A percentile compares a stretch with the other conserved stretches of the same genome.
Conservation (phyloP, 2,113 vertebrate genomes). For the Candoia aspera region DNA sequence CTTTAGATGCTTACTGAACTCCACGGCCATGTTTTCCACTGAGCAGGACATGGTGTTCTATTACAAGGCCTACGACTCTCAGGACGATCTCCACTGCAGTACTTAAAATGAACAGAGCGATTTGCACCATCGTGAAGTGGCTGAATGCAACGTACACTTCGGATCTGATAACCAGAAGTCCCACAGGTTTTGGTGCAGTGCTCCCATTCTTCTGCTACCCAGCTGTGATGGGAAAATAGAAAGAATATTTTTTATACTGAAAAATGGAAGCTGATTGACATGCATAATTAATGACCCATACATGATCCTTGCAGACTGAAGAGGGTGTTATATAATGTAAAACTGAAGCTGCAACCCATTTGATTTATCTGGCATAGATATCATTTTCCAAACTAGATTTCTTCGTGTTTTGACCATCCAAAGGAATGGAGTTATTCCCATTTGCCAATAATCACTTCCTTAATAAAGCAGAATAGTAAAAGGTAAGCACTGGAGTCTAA, state of each 20-base stretch:
- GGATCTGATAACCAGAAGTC: conserved; percentile 88
- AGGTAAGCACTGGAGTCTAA: not conserved
- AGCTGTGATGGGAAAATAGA: conserved; percentile 69
- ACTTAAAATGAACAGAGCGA: conserved; percentile 90
- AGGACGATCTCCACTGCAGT: conserved; percentile 85
- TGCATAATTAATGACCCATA: not conserved
- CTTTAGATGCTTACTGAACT: conserved; percentile 78
- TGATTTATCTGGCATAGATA: not conserved
- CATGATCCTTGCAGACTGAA: not conserved
- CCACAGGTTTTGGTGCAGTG: conserved; percentile 94
- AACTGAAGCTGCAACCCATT: not conserved
- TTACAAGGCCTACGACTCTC: conserved; percentile 88
- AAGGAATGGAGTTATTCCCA: not conserved
- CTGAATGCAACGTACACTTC: conserved; percentile 90
- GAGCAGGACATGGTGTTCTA: conserved; percentile 80
- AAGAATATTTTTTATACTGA: rapidly evolving
- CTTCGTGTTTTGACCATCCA: not conserved
- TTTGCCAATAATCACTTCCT: not conserved
- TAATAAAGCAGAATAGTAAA: not conserved
- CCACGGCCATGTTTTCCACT: conserved; percentile 92
- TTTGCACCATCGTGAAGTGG: conserved; percentile 81
- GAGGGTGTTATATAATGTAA: not conserved
- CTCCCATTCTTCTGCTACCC: conserved; percentile 93
- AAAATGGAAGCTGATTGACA: not conserved
- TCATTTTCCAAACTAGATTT: not conserved